phyloP scores from a whole-genome alignment of 92 coral and sea anemone genomes.

The Heteractis magnifica region DNA sequence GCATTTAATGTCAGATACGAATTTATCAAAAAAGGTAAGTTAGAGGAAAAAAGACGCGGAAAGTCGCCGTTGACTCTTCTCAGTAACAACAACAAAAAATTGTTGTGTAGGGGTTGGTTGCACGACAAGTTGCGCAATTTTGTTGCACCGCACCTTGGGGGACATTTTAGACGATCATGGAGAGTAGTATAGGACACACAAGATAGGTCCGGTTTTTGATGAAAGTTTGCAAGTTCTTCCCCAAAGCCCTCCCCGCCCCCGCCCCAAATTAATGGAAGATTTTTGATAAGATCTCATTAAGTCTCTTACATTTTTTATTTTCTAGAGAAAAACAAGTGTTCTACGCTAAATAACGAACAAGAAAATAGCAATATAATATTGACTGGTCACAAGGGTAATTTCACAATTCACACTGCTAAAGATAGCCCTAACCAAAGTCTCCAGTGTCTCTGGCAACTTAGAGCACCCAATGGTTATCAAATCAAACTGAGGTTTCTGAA shows the following conservation, averaged over 20 bases:
- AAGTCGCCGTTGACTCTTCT: no score
- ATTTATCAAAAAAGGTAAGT: conserved; percentile 23
- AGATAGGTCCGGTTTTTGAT: no score
- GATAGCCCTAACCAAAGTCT: neutral
- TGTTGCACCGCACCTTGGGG: no score
- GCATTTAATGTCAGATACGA: conserved; percentile 15
- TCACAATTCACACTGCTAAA: neutral
- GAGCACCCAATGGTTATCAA: conserved; percentile 15
- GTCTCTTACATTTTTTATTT: neutral
- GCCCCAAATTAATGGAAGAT: neutral
- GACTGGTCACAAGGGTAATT: neutral
- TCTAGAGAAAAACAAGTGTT: conserved; percentile 15
- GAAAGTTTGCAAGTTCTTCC: no score
- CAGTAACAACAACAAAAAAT: no score
- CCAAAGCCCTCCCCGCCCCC: neutral
- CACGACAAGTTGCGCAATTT: no score
- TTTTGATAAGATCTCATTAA: no score
- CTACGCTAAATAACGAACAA: conserved; percentile 9
- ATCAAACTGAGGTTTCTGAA: conserved; percentile 19
- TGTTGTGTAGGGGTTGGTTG: no score
- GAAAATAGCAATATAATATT: conserved; percentile 26
- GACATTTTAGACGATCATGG: no score
- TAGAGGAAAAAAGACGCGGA: neutral
- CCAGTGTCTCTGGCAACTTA: conserved; percentile 28
- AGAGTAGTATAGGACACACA: no score